Percentiles rank a stretch among this genome's conserved stretches.
Conservation (phyloP, 2,797 vertebrate genomes). For the Malurus leucopterus region DNA sequence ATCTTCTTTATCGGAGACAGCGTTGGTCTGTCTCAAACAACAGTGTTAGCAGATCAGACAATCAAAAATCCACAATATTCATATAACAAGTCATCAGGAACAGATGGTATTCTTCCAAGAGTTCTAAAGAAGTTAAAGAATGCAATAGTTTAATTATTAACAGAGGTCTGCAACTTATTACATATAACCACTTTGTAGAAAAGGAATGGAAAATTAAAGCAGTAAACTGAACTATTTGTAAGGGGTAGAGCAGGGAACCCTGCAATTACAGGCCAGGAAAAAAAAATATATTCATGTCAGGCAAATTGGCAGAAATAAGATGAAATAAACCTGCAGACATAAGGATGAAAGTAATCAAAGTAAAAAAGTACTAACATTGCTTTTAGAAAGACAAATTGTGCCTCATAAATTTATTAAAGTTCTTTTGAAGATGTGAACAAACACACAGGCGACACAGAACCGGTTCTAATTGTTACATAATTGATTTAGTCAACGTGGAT, state of each 20-base stretch:
- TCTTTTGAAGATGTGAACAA: neutral
- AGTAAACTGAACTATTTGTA: neutral
- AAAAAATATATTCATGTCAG: neutral
- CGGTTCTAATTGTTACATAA: neutral
- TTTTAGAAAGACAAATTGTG: neutral
- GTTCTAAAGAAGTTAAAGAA: neutral
- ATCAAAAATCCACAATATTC: neutral
- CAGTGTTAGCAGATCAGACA: neutral
- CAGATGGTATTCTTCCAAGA: neutral
- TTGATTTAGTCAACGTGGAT: neutral
- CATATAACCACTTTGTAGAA: neutral
- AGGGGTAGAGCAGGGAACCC: neutral
- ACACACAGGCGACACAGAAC: neutral
- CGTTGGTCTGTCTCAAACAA: neutral
- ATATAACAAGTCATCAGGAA: neutral
- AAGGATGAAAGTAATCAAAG: neutral
- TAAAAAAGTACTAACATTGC: neutral
- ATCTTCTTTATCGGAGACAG: neutral
- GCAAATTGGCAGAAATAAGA: neutral
- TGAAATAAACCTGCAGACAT: neutral
- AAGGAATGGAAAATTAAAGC: neutral
- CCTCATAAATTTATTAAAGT: neutral
- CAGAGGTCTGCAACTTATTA: neutral
- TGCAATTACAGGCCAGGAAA: neutral
- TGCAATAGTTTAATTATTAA: neutral